phyloP scores from a whole-genome alignment of 2,888 invertebrate species.

The Drosophila greeni region DNA sequence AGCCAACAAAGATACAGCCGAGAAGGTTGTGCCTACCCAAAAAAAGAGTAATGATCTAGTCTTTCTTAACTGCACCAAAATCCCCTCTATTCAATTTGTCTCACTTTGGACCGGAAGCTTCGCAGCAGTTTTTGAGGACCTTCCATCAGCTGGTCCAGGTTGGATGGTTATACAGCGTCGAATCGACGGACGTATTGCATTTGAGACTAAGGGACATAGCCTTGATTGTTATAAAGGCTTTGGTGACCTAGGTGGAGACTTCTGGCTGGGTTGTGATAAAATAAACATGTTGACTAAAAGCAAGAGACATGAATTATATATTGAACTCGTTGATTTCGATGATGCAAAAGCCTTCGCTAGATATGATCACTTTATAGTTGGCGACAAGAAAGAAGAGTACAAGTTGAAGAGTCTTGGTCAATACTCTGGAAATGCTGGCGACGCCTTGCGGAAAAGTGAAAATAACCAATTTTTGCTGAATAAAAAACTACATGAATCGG shows the following conservation, averaged over 20 bases:
- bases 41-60: neutral
- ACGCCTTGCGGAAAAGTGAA: neutral
- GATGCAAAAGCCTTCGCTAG: neutral
- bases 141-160: conserved; percentile 1
- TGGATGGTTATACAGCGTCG: conserved; percentile 4
- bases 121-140: conserved; percentile 3
- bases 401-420: neutral
- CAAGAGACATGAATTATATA: neutral
- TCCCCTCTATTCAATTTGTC: neutral
- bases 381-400: neutral
- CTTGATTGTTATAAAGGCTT: neutral
- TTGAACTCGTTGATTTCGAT: conserved; percentile 4
- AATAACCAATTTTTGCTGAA: neutral
- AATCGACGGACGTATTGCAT: neutral
- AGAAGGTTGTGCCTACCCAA: neutral
- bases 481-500: neutral
- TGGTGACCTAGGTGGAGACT: neutral
- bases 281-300: neutral
- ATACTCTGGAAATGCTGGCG: conserved; percentile 2
- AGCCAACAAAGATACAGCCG: neutral
- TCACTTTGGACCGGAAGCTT: neutral
- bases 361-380: conserved; percentile 12
- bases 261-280: neutral
- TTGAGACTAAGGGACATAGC: neutral
- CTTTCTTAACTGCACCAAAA: neutral